Percentiles rank a stretch among this genome's conserved stretches.
Evolutionary conservation across 2,888 invertebrate species (phyloP).

Genomic region (Acronicta alni): DNA sequence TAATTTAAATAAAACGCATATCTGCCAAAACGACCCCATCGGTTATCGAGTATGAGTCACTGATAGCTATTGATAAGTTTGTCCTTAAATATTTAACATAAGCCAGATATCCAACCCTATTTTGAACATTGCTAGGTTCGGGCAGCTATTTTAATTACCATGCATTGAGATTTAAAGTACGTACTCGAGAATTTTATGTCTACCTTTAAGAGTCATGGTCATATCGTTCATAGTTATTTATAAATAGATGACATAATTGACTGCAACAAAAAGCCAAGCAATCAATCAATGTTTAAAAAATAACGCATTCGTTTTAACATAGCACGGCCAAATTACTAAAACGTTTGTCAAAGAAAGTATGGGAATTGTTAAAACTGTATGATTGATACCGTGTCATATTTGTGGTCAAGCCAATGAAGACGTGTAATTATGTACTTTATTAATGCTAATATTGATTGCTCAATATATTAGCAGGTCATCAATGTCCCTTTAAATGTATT

Average conservation of each 20-base stretch:
- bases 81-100: neutral
- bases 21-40: neutral
- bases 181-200: slow-evolving; percentile 69
- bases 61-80: neutral
- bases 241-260: slow-evolving; percentile 73
- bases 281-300: slow-evolving; percentile 46
- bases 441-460: slow-evolving; percentile 36
- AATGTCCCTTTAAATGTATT: slow-evolving; percentile 28
- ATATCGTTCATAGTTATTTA: slow-evolving; percentile 69
- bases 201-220: slow-evolving; percentile 64
- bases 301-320: slow-evolving; percentile 23
- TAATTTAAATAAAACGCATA: neutral
- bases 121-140: slow-evolving; percentile 53
- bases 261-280: slow-evolving; percentile 33
- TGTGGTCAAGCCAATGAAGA: slow-evolving; percentile 11
- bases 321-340: slow-evolving; percentile 20
- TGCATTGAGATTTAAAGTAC: slow-evolving; percentile 68
- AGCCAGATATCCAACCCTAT: slow-evolving; percentile 32
- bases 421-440: slow-evolving; percentile 31
- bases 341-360: slow-evolving; percentile 29
- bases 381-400: slow-evolving; percentile 28
- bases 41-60: neutral
- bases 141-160: slow-evolving; percentile 75
- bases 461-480: slow-evolving; percentile 42
- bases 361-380: slow-evolving; percentile 7